phyloP scores from a whole-genome alignment of 2,113 vertebrate genomes.

The Lampris incognitus region DNA sequence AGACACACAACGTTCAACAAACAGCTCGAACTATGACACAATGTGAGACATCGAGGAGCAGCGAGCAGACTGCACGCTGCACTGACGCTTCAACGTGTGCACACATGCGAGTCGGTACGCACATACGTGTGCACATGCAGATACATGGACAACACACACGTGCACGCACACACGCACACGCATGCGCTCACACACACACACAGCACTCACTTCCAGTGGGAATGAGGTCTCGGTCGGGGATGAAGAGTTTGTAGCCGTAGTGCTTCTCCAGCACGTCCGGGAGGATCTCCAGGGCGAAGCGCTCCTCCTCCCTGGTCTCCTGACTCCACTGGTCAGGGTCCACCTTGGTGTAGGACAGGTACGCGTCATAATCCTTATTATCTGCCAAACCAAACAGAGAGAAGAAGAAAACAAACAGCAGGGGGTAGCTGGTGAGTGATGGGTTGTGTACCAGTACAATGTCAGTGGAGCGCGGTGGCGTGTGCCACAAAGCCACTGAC shows the following conservation, averaged over 20 bases:
- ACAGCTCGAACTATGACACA: constrained; percentile 10
- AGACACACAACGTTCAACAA: constrained; percentile 45
- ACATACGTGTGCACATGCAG: not conserved
- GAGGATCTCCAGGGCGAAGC: constrained; percentile 96
- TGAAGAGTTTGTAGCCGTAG: constrained; percentile 98
- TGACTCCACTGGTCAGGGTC: constrained; percentile 99
- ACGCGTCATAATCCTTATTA: constrained; percentile 99
- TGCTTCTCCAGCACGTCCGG: constrained; percentile 99
- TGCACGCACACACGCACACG: not conserved
- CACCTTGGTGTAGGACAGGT: constrained; percentile 98
- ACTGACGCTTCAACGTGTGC: not conserved
- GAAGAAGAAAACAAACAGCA: constrained; percentile 32
- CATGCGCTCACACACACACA: not conserved
- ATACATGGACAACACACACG: constrained; percentile 5
- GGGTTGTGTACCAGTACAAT: not conserved
- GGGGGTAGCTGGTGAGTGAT: not conserved
- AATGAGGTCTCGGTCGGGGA: constrained; percentile 98
- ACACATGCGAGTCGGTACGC: not conserved
- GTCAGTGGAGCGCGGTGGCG: not conserved
- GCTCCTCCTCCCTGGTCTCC: constrained; percentile 97
- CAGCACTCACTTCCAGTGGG: constrained; percentile 96
- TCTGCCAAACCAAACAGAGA: constrained; percentile 74
- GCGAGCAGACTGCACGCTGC: not conserved
- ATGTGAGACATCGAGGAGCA: constrained; percentile 18
- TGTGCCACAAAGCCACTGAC: too few species aligned